phyloP scores from a whole-genome alignment of 2,888 invertebrate genomes.

The Nomada goodeniana region DNA sequence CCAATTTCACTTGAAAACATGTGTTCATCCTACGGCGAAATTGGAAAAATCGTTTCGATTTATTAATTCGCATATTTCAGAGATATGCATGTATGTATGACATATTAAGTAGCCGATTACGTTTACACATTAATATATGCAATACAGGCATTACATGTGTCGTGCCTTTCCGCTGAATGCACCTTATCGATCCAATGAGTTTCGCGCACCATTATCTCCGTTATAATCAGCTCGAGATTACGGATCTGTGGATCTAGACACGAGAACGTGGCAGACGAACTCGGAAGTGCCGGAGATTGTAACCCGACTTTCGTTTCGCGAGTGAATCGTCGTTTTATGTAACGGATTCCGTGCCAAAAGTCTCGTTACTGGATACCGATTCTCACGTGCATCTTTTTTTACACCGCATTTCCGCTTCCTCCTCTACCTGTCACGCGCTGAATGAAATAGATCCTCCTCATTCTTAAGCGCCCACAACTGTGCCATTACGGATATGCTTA shows the following conservation, averaged over 20 bases:
- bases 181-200: neutral
- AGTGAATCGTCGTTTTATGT: slow-evolving; percentile 57
- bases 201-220: neutral
- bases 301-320: slow-evolving; percentile 62
- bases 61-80: too few species aligned
- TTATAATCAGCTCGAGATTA: slow-evolving; percentile 2
- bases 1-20: neutral
- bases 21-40: too few species aligned
- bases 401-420: slow-evolving; percentile 62
- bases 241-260: slow-evolving; percentile 25
- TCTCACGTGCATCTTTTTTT: slow-evolving; percentile 51
- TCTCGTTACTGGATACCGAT: slow-evolving; percentile 45
- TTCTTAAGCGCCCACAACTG: neutral
- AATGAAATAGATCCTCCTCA: neutral
- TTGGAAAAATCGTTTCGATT: too few species aligned
- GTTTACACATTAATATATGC: too few species aligned
- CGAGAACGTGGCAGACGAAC: slow-evolving; percentile 33
- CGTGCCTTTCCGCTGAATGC: too few species aligned
- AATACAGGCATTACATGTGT: neutral
- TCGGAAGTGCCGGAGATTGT: slow-evolving; percentile 47
- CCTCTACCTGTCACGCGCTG: slow-evolving; percentile 18
- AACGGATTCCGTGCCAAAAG: slow-evolving; percentile 64
- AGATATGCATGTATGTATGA: too few species aligned
- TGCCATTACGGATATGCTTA: neutral
- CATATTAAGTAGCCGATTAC: too few species aligned